Evolutionary conservation across 2,113 vertebrate genomes (phyloP).

Genomic region (Pelobates fuscus): DNA sequence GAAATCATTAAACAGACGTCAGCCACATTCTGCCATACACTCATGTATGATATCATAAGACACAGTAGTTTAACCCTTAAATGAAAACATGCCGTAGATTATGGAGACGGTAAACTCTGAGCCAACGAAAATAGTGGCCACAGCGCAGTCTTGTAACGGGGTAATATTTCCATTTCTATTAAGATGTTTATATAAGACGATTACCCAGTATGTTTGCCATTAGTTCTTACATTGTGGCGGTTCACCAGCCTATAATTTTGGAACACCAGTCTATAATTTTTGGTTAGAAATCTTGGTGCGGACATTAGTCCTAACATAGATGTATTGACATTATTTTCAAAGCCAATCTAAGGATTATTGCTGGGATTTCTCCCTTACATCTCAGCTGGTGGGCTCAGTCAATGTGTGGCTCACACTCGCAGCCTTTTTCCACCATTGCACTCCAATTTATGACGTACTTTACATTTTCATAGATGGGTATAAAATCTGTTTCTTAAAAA

Average conservation of each 20-base stretch:
- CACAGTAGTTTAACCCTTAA: no score
- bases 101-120: no score
- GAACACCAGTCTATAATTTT: slow-evolving; percentile 7
- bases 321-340: neutral
- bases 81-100: no score
- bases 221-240: no score
- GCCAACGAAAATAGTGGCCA: no score
- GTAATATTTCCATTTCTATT: neutral
- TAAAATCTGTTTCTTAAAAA: neutral
- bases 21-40: no score
- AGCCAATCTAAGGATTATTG: neutral
- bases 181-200: neutral
- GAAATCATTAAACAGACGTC: no score
- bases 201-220: no score
- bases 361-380: neutral
- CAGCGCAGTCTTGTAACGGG: no score
- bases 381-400: neutral
- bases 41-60: no score
- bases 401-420: neutral
- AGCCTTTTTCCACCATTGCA: neutral
- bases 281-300: neutral
- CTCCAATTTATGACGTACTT: neutral
- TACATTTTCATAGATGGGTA: neutral
- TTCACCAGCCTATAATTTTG: slow-evolving; percentile 19
- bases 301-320: slow-evolving; percentile 1